Conservation (phyloP, 1,140 invertebrate species). For the Drosophila nasuta region DNA sequence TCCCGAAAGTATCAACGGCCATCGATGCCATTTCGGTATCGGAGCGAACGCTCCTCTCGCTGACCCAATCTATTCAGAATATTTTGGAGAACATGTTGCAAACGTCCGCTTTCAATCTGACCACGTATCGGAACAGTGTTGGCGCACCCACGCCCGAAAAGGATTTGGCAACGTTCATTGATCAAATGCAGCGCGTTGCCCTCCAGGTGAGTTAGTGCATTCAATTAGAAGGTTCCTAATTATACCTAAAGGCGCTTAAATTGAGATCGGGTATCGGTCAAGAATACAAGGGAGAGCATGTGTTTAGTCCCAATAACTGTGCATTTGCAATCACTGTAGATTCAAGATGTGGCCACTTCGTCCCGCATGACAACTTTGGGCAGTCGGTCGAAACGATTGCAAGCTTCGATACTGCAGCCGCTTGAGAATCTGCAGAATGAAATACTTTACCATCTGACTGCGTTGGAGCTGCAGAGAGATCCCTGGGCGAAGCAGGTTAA, state of each 20-base stretch:
- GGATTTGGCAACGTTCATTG: constrained; percentile 89
- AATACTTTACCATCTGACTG: constrained; percentile 90
- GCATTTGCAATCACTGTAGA: constrained; percentile 46
- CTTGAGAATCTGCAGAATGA: constrained; percentile 89
- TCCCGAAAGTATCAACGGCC: constrained; percentile 81
- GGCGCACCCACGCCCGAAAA: constrained; percentile 89
- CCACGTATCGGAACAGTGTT: constrained; percentile 87
- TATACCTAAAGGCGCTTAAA: no score
- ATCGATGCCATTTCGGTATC: constrained; percentile 81
- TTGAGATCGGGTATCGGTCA: no score
- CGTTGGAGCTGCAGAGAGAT: constrained; percentile 89
- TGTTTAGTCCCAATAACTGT: background rate
- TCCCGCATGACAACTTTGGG: constrained; percentile 88
- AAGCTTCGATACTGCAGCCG: constrained; percentile 88
- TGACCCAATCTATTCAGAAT: constrained; percentile 87
- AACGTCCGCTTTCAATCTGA: constrained; percentile 89
- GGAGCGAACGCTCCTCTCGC: constrained; percentile 74
- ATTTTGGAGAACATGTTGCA: constrained; percentile 88
- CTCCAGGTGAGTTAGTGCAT: constrained; percentile 86
- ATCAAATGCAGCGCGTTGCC: constrained; percentile 90
- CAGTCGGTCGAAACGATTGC: constrained; percentile 87
- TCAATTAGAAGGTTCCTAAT: no score
- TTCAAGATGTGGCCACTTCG: constrained; percentile 88
- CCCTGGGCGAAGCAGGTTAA: constrained; percentile 88
- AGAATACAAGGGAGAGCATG: no score